Conservation (phyloP, 2,888 invertebrate genomes). For the Thelaira solivaga region DNA sequence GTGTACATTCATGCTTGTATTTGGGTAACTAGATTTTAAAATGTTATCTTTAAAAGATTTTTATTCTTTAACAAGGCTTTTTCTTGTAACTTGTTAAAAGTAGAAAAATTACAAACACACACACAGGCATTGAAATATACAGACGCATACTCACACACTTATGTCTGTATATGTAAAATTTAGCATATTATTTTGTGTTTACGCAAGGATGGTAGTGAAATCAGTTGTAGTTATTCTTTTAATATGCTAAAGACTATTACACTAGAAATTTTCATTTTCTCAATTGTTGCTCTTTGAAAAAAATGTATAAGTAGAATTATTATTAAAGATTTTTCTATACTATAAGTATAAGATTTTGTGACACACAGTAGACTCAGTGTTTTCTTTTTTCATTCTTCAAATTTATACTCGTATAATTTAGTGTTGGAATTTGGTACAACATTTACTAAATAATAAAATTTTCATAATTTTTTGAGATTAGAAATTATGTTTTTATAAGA, state of each 20-base stretch:
- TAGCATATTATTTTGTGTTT: neutral
- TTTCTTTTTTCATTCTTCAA: too few species aligned
- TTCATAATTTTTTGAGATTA: conserved; percentile 3
- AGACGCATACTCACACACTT: neutral
- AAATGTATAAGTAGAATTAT: conserved; percentile 37
- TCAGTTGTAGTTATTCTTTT: conserved; percentile 28
- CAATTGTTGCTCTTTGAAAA: conserved; percentile 22
- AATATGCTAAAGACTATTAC: conserved; percentile 27
- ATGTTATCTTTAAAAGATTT: conserved; percentile 32
- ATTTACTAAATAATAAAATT: conserved; percentile 33
- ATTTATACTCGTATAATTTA: neutral
- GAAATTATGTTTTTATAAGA: neutral
- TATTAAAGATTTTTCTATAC: conserved; percentile 11
- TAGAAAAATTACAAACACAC: neutral
- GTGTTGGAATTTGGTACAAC: conserved; percentile 12
- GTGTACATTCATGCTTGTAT: neutral
- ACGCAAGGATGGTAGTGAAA: neutral
- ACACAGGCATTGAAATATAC: neutral
- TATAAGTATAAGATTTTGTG: neutral
- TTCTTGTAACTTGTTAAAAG: neutral
- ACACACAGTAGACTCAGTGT: too few species aligned
- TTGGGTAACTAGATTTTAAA: conserved; percentile 17
- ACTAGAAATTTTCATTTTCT: conserved; percentile 46
- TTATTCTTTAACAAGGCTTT: conserved; percentile 10
- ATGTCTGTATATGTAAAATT: too few species aligned